phyloP scores from a whole-genome alignment of 2,113 vertebrate species.

The Phaethornis superciliosus region DNA sequence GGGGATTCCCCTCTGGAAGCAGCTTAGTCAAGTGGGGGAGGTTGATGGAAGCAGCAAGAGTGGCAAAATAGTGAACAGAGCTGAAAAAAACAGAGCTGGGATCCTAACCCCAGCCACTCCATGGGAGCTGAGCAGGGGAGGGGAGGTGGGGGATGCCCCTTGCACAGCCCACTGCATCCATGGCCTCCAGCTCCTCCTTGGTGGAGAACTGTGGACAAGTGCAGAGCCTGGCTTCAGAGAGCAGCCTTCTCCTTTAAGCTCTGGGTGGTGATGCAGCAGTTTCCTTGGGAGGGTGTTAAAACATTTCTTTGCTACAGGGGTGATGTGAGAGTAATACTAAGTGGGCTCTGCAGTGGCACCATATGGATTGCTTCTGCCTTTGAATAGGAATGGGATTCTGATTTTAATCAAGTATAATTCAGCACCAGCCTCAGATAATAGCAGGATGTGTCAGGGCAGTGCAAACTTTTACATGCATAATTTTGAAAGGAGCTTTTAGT shows the following conservation, averaged over 20 bases:
- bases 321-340: slow-evolving; percentile 51
- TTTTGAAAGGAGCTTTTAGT: not conserved
- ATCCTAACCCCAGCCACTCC: not conserved
- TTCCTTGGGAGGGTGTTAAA: slow-evolving; percentile 35
- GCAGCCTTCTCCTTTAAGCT: not conserved
- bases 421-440: not conserved
- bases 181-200: not conserved
- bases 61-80: not conserved
- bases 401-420: slow-evolving; percentile 41
- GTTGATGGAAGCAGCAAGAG: not conserved
- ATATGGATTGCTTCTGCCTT: slow-evolving; percentile 43
- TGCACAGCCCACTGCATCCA: rapidly evolving
- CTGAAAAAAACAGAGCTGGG: not conserved
- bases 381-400: slow-evolving; percentile 35
- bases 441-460: not conserved
- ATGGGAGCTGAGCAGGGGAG: not conserved
- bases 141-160: not conserved
- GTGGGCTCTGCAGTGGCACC: slow-evolving; percentile 33
- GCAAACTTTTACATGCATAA: not conserved
- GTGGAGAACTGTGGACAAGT: rapidly evolving
- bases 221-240: not conserved
- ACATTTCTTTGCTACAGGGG: slow-evolving; percentile 1
- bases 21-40: not conserved
- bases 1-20: not conserved
- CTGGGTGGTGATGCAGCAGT: slow-evolving; percentile 7